A percentile compares a stretch with the other conserved stretches of the same genome.
Conservation (phyloP, 92 coral and sea anemone genomes). For the Porites divaricata region DNA sequence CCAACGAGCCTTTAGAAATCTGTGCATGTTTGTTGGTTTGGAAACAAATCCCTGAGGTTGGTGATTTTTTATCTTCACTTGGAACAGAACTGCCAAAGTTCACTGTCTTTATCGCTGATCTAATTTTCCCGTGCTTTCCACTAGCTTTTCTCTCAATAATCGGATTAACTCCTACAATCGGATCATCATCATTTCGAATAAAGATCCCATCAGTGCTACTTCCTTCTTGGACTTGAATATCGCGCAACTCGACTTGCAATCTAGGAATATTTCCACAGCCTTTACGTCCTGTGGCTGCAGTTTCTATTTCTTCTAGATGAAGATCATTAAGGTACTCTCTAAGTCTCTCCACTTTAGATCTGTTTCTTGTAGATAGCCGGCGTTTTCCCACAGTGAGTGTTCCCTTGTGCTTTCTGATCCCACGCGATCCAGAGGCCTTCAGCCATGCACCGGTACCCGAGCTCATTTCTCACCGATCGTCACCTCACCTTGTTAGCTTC, state of each 20-base stretch:
- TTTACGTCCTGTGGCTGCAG: neutral
- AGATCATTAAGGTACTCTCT: conserved; percentile 34
- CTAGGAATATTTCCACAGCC: no score
- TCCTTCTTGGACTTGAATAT: neutral
- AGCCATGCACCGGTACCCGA: neutral
- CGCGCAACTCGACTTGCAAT: neutral
- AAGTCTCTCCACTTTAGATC: conserved; percentile 32
- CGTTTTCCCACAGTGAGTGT: neutral
- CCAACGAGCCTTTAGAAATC: no score
- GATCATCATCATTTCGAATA: neutral
- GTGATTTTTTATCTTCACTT: neutral
- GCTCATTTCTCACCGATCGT: conserved; percentile 13
- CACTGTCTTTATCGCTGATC: neutral
- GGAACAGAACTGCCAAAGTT: neutral
- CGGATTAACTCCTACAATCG: neutral
- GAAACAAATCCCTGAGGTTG: neutral
- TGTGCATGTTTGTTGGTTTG: neutral
- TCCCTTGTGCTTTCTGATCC: conserved; percentile 19
- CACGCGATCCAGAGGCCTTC: neutral
- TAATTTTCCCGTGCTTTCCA: neutral
- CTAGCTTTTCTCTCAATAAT: neutral
- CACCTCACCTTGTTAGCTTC: neutral
- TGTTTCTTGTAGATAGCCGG: conserved; percentile 12
- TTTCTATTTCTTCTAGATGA: conserved; percentile 4
- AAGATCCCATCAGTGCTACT: neutral